Evolutionary conservation across 2,888 invertebrate genomes (phyloP), one percentile per base, ranked within the genome.

Genomic region (Polia nebulosa): DNA sequence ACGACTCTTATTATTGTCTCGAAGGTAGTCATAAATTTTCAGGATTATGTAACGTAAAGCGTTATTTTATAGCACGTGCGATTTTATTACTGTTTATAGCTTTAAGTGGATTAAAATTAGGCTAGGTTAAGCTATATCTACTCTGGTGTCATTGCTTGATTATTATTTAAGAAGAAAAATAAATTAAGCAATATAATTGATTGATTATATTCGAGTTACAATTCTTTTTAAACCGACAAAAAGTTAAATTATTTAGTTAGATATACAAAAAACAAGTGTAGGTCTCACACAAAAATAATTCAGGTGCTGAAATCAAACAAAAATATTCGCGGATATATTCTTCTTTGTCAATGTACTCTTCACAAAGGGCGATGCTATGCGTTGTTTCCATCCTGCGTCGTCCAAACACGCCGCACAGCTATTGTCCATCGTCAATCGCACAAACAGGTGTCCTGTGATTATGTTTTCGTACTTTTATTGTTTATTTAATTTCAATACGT

Each of bases 1-100:
- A 85, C 88, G 85, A 85, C 84, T 89, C 88, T 89, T 90, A 90
- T 90, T 90, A 90, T 88, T 89, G 88, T 88, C 89, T 89, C 85
- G 83, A 89, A 89, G 88, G 89, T 88, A 85, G 88, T 84, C 86
- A 87, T 91, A 90, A 91, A 91, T 89, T 86, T 78, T 69, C 78
- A 79, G 83, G 82, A 90, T 89, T 88, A 88, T 88, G 82, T 83
- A 86, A 86, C 83, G 82, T 87, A 84, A 89, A 88, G 80, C 70
- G 69, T 72, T 71, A 75, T 88, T 91, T 90, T 88, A 91, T 86
- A 80, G 84, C 83, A 68, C 74, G 67, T 70, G 82, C 72, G 72
- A 86, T 82, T 83, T 80, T 80, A 83, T 73, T 77, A 72, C 72
- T 78, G 56, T 81, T 82, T 55, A 80, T 56, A 64, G 65, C 66